Conservation (phyloP, 2,113 vertebrate species). For the Lates calcarifer region DNA sequence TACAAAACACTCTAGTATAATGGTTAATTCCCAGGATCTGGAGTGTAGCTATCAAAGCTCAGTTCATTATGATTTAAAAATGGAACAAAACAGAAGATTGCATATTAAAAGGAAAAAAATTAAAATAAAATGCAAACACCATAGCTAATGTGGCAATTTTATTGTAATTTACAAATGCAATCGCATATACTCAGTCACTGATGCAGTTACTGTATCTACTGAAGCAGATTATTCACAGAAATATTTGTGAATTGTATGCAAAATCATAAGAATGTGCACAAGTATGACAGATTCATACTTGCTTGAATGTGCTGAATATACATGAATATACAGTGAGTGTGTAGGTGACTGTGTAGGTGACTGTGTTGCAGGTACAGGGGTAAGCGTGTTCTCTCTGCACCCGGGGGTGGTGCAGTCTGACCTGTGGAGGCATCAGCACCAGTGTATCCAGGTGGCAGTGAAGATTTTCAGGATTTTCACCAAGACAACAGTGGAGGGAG, state of each 20-base stretch:
- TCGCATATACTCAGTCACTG: background rate
- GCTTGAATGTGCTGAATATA: conserved; percentile 11
- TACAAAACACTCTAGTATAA: background rate
- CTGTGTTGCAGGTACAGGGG: conserved; percentile 76
- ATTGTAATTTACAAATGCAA: background rate
- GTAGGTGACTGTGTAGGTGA: background rate
- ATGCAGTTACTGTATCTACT: background rate
- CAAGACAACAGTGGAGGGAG: conserved; percentile 84
- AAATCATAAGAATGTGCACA: background rate
- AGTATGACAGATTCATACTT: background rate
- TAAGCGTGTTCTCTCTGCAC: conserved; percentile 84
- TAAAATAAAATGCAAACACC: background rate
- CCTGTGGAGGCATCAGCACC: conserved; percentile 82
- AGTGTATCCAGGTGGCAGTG: conserved; percentile 77
- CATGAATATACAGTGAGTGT: background rate
- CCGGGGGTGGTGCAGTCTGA: conserved; percentile 86
- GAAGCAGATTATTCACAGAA: background rate
- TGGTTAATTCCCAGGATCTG: background rate
- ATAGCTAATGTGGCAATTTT: background rate
- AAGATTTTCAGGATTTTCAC: conserved; percentile 81
- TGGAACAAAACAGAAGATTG: background rate
- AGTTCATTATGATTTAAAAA: background rate
- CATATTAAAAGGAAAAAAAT: background rate
- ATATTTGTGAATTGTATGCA: background rate
- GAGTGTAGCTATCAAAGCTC: background rate